These are phyloP conservation scores for Spodoptera exigua DNA, from an alignment of 2,888 invertebrate species.

Conservation along the genomic window DNA sequence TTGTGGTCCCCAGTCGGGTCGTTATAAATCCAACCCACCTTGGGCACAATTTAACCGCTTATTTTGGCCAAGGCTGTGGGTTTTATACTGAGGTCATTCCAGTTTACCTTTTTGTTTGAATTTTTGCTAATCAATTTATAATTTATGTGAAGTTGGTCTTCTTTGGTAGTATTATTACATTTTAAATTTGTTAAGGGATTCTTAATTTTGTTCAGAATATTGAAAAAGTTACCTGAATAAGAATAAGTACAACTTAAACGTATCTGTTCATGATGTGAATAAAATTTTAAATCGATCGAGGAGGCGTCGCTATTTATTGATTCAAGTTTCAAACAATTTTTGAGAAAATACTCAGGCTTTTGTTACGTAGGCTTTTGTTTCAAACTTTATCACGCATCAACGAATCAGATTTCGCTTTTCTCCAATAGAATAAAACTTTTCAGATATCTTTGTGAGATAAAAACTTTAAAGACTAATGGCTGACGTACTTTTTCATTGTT, in stretches of 20 bases:
- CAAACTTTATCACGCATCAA: conserved; percentile 19
- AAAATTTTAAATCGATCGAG: conserved; percentile 6
- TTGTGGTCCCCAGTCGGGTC: conserved; percentile 39
- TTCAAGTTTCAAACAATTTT: conserved; percentile 23
- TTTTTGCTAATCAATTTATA: no score
- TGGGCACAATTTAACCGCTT: conserved; percentile 47
- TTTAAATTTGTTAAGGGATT: neutral
- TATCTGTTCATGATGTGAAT: neutral
- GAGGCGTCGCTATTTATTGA: neutral
- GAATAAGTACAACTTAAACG: neutral
- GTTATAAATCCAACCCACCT: conserved; percentile 51
- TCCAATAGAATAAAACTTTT: conserved; percentile 15
- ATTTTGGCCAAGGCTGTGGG: conserved; percentile 34
- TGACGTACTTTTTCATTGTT: conserved; percentile 48
- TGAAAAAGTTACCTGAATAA: neutral
- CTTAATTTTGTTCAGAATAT: neutral
- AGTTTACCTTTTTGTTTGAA: neutral
- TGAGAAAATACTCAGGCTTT: conserved; percentile 10
- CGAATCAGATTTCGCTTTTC: conserved; percentile 7
- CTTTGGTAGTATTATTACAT: no score
- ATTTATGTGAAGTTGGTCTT: no score
- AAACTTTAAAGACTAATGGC: conserved; percentile 36
- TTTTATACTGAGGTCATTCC: conserved; percentile 18
- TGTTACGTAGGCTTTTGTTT: conserved; percentile 24
- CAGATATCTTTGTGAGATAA: conserved; percentile 28